Evolutionary conservation across 2,113 vertebrate species (phyloP).

Genomic region (Gasterosteus aculeatus): DNA sequence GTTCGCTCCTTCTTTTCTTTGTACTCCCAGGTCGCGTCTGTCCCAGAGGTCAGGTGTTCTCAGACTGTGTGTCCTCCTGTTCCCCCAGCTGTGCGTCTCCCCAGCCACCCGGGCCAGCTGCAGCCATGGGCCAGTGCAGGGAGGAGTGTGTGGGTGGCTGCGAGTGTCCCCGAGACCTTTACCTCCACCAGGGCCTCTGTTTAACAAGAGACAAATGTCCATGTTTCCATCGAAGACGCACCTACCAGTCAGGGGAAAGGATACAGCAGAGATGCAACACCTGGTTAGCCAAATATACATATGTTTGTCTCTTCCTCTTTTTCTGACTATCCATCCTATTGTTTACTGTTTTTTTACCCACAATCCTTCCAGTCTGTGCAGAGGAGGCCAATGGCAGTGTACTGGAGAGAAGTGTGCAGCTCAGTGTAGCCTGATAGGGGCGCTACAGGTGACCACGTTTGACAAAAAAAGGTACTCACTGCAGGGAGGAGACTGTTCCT

Average conservation of each 20-base stretch:
- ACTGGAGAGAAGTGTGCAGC: slow-evolving; percentile 83
- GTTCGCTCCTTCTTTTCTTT: not conserved
- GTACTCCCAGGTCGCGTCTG: slow-evolving; percentile 82
- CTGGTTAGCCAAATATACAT: slow-evolving; percentile 77
- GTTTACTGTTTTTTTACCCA: not conserved
- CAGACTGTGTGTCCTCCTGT: slow-evolving; percentile 89
- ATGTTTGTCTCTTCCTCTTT: not conserved
- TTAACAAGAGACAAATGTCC: slow-evolving; percentile 82
- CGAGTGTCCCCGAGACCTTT: slow-evolving; percentile 83
- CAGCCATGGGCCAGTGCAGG: slow-evolving; percentile 73
- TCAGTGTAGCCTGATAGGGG: slow-evolving; percentile 84
- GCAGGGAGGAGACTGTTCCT: slow-evolving; percentile 77
- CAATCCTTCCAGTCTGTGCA: slow-evolving; percentile 80
- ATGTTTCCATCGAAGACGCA: slow-evolving; percentile 84
- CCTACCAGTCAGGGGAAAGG: slow-evolving; percentile 79
- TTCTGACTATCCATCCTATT: not conserved
- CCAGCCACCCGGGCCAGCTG: slow-evolving; percentile 34
- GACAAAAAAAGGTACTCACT: slow-evolving; percentile 87
- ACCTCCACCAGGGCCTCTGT: slow-evolving; percentile 79
- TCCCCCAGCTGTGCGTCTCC: slow-evolving; percentile 82
- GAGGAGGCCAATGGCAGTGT: slow-evolving; percentile 86
- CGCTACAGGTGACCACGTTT: slow-evolving; percentile 86
- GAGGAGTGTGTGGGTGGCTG: slow-evolving; percentile 89
- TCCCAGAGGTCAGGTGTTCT: slow-evolving; percentile 81
- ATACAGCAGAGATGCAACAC: slow-evolving; percentile 87